Conservation (phyloP, 2,113 vertebrate genomes). For the Pseudorectes ferrugineus region DNA sequence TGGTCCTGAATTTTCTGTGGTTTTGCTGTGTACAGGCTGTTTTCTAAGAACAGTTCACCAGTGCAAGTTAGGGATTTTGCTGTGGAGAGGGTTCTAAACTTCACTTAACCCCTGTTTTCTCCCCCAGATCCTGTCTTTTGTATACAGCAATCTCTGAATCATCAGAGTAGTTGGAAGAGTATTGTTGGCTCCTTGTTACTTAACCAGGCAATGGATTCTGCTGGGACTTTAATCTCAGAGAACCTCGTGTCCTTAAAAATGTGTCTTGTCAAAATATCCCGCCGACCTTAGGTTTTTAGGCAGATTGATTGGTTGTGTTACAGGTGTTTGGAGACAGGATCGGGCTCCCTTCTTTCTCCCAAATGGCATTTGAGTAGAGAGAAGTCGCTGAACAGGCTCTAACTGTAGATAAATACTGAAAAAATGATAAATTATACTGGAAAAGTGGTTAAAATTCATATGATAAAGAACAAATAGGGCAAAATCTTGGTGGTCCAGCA, state of each 20-base stretch:
- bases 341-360: background rate
- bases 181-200: background rate
- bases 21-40: background rate
- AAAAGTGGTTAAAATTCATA: background rate
- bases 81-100: background rate
- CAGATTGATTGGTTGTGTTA: background rate
- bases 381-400: background rate
- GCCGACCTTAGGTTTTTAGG: background rate
- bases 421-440: background rate
- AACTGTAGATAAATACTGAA: background rate
- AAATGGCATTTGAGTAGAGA: background rate
- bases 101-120: background rate
- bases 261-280: background rate
- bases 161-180: background rate
- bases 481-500: background rate
- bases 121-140: background rate
- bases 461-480: background rate
- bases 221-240: background rate
- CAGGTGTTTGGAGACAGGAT: background rate
- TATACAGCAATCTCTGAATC: background rate
- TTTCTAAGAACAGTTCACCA: background rate
- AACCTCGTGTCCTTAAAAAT: background rate
- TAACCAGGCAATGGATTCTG: background rate
- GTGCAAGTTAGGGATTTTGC: rapidly evolving
- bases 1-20: rapidly evolving